phyloP scores from a whole-genome alignment of 2,797 vertebrate species.

The Perodicticus potto region DNA sequence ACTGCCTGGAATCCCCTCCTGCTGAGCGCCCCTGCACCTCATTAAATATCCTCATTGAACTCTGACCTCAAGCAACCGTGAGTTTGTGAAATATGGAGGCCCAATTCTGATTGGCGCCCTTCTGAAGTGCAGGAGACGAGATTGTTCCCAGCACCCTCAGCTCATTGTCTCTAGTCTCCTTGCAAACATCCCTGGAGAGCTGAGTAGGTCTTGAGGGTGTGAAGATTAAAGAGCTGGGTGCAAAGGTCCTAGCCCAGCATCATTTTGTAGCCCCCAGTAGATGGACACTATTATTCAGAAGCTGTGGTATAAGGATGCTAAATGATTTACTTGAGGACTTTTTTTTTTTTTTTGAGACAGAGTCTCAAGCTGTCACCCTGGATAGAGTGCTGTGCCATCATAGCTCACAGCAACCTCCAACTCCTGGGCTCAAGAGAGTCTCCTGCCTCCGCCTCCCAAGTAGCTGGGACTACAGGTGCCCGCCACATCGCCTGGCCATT shows the following conservation, averaged over 20 bases:
- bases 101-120: background rate
- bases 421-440: too few relatives aligned
- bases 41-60: too few relatives aligned
- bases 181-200: background rate
- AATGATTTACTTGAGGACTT: background rate
- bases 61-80: background rate
- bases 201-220: background rate
- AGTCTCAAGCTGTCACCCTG: too few relatives aligned
- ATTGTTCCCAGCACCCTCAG: background rate
- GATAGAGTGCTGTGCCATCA: too few relatives aligned
- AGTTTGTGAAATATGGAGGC: background rate
- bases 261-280: background rate
- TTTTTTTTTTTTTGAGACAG: too few relatives aligned
- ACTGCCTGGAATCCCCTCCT: background rate
- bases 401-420: too few relatives aligned
- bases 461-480: too few relatives aligned
- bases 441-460: too few relatives aligned
- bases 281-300: background rate
- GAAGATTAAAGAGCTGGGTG: background rate
- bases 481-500: too few relatives aligned
- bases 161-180: background rate
- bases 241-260: accelerated
- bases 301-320: background rate
- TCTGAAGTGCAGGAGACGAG: background rate
- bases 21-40: accelerated